Percentiles rank a stretch among this genome's conserved stretches.
phyloP scores from a whole-genome alignment of 2,797 vertebrate genomes.

The Cheirogaleus major region DNA sequence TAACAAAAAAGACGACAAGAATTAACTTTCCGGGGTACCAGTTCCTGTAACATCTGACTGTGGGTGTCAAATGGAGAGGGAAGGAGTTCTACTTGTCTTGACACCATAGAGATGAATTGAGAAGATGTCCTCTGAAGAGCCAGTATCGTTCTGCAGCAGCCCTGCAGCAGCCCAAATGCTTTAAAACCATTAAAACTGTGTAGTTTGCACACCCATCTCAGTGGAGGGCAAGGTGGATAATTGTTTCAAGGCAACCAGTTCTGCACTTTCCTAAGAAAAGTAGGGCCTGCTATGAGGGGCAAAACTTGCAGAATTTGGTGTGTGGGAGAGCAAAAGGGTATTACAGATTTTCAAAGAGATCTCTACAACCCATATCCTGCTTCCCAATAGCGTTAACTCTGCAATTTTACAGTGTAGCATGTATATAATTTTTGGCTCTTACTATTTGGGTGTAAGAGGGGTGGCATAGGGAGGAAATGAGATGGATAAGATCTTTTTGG shows the following conservation, averaged over 20 bases:
- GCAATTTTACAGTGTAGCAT: conserved; percentile 84
- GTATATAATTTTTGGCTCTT: conserved; percentile 81
- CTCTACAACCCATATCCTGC: conserved; percentile 79
- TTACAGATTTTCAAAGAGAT: conserved; percentile 80
- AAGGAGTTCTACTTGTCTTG: conserved; percentile 70
- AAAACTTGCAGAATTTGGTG: conserved; percentile 45
- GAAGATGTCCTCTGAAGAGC: conserved; percentile 83
- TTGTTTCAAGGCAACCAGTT: conserved; percentile 34
- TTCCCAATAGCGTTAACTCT: conserved; percentile 81
- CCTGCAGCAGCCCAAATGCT: conserved; percentile 76
- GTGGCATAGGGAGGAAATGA: conserved; percentile 31
- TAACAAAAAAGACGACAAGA: conserved; percentile 95
- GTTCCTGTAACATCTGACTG: conserved; percentile 76
- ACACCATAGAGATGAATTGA: conserved; percentile 75
- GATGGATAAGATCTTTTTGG: conserved; percentile 59
- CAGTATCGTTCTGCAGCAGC: conserved; percentile 74
- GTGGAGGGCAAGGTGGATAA: conserved; percentile 26
- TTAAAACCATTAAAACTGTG: conserved; percentile 61
- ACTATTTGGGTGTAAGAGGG: conserved; percentile 62
- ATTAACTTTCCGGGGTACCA: conserved; percentile 82
- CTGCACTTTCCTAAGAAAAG: conserved; percentile 54
- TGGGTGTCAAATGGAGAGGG: conserved; percentile 77
- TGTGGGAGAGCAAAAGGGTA: conserved; percentile 74
- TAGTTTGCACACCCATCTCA: conserved; percentile 63
- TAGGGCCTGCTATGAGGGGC: conserved; percentile 74